Base-by-base conservation (phyloP, 2,797 vertebrate species). In the Macropus fuliginosus region DNA sequence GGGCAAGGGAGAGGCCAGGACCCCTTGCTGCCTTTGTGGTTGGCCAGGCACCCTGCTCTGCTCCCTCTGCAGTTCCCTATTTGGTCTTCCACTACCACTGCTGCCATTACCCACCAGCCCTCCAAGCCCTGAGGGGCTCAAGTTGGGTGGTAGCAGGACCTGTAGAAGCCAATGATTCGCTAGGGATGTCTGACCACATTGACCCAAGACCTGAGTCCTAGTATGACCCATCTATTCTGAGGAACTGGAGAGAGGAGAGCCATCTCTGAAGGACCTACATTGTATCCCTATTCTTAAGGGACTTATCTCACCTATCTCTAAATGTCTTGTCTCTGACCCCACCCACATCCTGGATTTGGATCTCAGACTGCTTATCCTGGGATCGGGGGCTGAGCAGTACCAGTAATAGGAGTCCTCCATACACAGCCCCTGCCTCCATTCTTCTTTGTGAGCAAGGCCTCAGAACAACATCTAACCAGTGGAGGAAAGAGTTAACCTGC, bases 71-170 rank as follows among this genome's bases (percentile, higher is more conserved):
- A 74, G 55, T 62, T 96, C 95, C 56, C 92, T 59, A 4, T 74
- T 66, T 57, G 89, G 87, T 46, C 34, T 93, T 62, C 95, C 93
- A 54, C 95, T 74, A 54, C 92, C 96, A 5, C 5, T n/a, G 31
- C 46, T 91, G 28, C 93, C n/a, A 28, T 50, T 87, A 50, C 97
- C 92, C 89, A 97, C 97, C 52, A 97, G 96, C 55, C 96, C 97
- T 97, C 54, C 0, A 97, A 97, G 89, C 95, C 94, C 95, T 95
- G 93, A 16, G 50, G 90, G 97, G 97, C 14, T 95, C 97, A 95
- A 97, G 90, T 54, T 10, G 5, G 97, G 97, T 0, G 96, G 96
- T 3, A 97, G 97, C 94, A 97, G 94, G 93, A 98, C 96, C 98
- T 98, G 57, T 55, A 27, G 40, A 40, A 54, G 93, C 54, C 74